These are phyloP conservation scores for Danio choprae DNA, from an alignment of 2,797 vertebrate species.

Conservation along the genomic window DNA sequence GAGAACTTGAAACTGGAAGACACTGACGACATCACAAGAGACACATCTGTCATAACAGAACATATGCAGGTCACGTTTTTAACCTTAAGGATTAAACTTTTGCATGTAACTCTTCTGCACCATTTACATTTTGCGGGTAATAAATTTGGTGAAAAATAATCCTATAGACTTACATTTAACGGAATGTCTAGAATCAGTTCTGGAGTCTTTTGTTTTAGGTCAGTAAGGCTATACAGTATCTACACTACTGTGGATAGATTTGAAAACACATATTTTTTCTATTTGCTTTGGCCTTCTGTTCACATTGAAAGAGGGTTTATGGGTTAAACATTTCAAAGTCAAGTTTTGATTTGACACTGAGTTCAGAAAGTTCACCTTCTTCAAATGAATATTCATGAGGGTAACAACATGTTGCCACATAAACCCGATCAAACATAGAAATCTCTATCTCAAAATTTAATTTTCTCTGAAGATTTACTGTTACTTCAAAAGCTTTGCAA, in stretches of 20 bases:
- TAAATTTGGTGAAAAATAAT: neutral
- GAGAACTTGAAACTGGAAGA: conserved; percentile 22
- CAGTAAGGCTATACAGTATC: neutral
- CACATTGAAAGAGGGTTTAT: too few relatives aligned
- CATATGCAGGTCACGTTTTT: neutral
- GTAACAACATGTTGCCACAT: too few relatives aligned
- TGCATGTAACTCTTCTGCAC: conserved; percentile 3
- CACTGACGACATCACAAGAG: conserved; percentile 17
- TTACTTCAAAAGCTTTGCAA: too few relatives aligned
- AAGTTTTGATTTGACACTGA: too few relatives aligned
- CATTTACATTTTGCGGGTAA: conserved; percentile 8
- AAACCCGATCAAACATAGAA: too few relatives aligned
- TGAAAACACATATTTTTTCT: neutral
- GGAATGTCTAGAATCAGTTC: neutral
- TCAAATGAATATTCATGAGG: too few relatives aligned
- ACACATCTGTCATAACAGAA: conserved; percentile 32
- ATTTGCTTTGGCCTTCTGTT: too few relatives aligned
- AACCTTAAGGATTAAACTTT: conserved; percentile 7
- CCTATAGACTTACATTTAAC: neutral
- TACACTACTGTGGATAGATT: neutral
- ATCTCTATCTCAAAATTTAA: too few relatives aligned
- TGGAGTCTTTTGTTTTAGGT: neutral
- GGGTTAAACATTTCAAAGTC: too few relatives aligned
- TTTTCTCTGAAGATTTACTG: too few relatives aligned
- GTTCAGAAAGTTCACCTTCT: too few relatives aligned